Base-by-base conservation (phyloP, 2,113 vertebrate species). In the Lycocorax pyrrhopterus region DNA sequence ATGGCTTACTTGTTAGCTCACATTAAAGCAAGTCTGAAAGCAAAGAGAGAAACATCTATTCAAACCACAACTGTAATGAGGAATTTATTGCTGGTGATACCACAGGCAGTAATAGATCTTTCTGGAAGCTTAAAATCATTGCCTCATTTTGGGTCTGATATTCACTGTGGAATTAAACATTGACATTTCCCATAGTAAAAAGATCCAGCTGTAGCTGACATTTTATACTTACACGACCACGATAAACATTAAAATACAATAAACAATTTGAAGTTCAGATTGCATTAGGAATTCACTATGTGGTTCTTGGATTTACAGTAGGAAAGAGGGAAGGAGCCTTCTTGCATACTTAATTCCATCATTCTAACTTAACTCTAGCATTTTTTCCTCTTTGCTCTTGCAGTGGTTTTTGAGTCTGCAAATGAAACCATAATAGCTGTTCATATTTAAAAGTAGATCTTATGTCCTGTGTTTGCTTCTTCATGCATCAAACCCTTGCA, bases 51-150 rank as follows among this genome's bases (percentile, higher is more conserved):
- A 59, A 30, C 72, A 47, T 8, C 60, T 22, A 26, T 49, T 80
- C 87, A 51, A 19, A 58, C 51, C 55, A 85, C 35, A 51, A 7
- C 23, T 30, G 25, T 30, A 84, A 46, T 53, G 60, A 87, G 41
- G 81, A 47, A 39, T 95, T 96, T 96, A 94, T 96, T 92, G 88
- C 66, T 8, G 26, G 39, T 21, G 59, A 19, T 60, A 68, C 79
- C 73, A 81, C 41, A 71, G 35, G 55, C 91, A 52, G 63, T 16
- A 37, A 32, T 26, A 71, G 41, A 46, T 77, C 59, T 56, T 93
- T 59, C 89, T 79, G 66, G 51, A 90, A 80, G 55, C 60, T 74
- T 44, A 51, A 68, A 86, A 29, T 18, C 43, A 47, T 62, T 85
- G 44, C 51, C 51, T 59, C 66, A 39, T 55, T 92, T 88, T 69